phyloP scores from a whole-genome alignment of 2,797 vertebrate genomes.

The Mus spretus region DNA sequence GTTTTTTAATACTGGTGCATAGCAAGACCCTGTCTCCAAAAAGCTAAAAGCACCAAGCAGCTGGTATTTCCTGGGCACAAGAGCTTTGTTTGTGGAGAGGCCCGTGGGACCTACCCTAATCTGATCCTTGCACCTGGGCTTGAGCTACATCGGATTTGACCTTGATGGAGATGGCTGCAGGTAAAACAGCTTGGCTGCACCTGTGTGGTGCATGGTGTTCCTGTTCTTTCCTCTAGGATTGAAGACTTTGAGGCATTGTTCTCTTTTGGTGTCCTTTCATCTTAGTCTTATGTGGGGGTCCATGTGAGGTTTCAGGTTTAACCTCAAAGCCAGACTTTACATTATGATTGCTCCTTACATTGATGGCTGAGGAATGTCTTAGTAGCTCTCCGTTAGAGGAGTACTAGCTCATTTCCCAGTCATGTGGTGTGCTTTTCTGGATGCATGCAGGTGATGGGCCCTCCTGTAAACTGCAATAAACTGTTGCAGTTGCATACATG shows the following conservation, averaged over 20 bases:
- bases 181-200: not conserved
- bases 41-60: not conserved
- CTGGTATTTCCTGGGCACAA: not conserved
- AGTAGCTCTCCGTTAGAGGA: not conserved
- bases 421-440: not conserved
- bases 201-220: rapidly evolving
- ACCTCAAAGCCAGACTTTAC: not conserved
- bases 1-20: not conserved
- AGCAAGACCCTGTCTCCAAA: not conserved
- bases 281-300: not conserved
- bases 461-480: not conserved
- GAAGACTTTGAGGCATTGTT: not conserved
- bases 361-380: rapidly evolving
- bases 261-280: not conserved
- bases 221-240: not conserved
- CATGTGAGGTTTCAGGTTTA: not conserved
- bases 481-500: not conserved
- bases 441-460: rapidly evolving
- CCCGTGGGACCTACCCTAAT: rapidly evolving
- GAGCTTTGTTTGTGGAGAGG: not conserved
- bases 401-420: rapidly evolving
- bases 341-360: too few relatives aligned
- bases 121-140: not conserved
- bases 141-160: rapidly evolving
- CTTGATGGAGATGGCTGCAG: not conserved